Evolutionary conservation across 2,888 invertebrate species (phyloP).

Genomic region (Harmothoe impar): DNA sequence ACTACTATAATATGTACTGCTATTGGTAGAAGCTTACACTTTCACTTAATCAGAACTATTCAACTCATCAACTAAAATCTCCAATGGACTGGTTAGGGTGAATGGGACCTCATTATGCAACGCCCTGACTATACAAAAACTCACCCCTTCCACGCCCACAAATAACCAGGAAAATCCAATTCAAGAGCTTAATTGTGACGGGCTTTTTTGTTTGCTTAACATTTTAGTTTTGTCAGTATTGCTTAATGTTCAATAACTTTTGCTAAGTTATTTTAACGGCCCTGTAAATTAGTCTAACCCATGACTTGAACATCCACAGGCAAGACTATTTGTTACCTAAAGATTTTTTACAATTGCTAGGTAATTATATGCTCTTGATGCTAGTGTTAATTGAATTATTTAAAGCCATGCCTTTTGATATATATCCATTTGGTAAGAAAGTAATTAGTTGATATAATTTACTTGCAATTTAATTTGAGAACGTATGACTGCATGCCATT

Average conservation of each 20-base stretch:
- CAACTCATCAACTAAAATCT: neutral
- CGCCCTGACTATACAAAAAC: too few relatives aligned
- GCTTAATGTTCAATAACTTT: slow-evolving; percentile 10
- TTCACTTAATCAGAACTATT: neutral
- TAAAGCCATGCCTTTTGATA: neutral
- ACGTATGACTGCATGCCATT: too few relatives aligned
- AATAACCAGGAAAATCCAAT: too few relatives aligned
- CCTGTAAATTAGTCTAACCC: neutral
- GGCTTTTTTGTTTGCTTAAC: neutral
- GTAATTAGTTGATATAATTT: neutral
- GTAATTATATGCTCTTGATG: neutral
- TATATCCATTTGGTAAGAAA: neutral
- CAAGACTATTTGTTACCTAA: neutral
- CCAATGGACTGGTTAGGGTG: too few relatives aligned
- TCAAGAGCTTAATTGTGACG: neutral
- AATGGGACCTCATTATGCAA: too few relatives aligned
- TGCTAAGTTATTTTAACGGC: neutral
- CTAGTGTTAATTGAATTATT: neutral
- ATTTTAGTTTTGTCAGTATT: neutral
- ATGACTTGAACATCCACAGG: neutral
- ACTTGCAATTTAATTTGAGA: neutral
- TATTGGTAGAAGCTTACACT: too few relatives aligned
- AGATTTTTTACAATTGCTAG: too few relatives aligned
- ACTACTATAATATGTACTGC: neutral
- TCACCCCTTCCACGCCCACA: too few relatives aligned